phyloP scores from a whole-genome alignment of 92 coral and sea anemone species.

The Nematostella vectensis region DNA sequence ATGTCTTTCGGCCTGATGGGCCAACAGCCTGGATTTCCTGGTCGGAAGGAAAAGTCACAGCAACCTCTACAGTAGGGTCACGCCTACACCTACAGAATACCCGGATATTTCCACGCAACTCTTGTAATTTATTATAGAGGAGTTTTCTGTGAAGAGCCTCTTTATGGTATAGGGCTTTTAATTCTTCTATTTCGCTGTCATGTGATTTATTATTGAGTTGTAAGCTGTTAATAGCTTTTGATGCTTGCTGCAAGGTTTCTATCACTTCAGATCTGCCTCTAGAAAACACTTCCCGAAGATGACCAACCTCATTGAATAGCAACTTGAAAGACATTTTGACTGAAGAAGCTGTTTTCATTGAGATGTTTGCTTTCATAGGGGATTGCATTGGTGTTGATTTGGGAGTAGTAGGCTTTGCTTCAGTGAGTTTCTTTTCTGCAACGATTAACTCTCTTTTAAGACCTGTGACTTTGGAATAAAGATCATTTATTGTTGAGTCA shows the following conservation, averaged over 20 bases:
- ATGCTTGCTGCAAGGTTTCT: slow-evolving; percentile 16
- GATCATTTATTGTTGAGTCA: slow-evolving; percentile 31
- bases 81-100: slow-evolving; percentile 74
- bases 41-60: slow-evolving; percentile 50
- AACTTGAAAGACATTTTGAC: slow-evolving; percentile 16
- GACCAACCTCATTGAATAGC: slow-evolving; percentile 16
- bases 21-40: slow-evolving; percentile 44
- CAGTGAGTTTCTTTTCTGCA: slow-evolving; percentile 20
- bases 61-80: slow-evolving; percentile 43
- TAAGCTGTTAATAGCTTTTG: slow-evolving; percentile 11
- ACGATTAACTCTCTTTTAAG: slow-evolving; percentile 43
- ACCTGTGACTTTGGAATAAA: slow-evolving; percentile 36
- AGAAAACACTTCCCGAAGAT: slow-evolving; percentile 17
- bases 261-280: slow-evolving; percentile 15
- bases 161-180: slow-evolving; percentile 55
- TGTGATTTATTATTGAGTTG: slow-evolving; percentile 7
- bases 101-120: slow-evolving; percentile 68
- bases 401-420: slow-evolving; percentile 4
- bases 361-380: slow-evolving; percentile 22
- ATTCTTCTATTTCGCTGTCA: slow-evolving; percentile 39
- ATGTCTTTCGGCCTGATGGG: slow-evolving; percentile 46
- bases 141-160: slow-evolving; percentile 72
- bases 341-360: slow-evolving; percentile 20
- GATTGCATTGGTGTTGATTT: slow-evolving; percentile 9
- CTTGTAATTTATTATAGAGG: slow-evolving; percentile 71